These are phyloP conservation scores for Synanceia verrucosa DNA, from an alignment of 2,797 vertebrate species.

Conservation along the genomic window DNA sequence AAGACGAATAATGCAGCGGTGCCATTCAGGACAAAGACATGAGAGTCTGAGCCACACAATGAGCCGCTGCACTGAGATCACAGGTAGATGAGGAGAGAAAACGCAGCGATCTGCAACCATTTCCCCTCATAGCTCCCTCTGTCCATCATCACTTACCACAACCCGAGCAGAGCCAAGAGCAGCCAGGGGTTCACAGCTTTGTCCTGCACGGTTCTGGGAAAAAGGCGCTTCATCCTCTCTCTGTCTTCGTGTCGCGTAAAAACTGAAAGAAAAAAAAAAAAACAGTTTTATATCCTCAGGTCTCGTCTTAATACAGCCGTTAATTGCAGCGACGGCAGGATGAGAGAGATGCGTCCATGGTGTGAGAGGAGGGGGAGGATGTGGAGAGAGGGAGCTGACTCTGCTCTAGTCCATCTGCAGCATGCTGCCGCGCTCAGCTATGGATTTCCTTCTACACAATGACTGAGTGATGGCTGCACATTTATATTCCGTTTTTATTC, in stretches of 20 bases:
- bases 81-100: background rate
- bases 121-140: background rate
- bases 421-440: constrained; percentile 7
- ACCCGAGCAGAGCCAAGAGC: constrained; percentile 72
- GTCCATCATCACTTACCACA: constrained; percentile 73
- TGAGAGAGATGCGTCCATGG: constrained; percentile 27
- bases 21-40: too few relatives aligned
- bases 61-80: background rate
- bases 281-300: background rate
- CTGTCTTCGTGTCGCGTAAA: constrained; percentile 3
- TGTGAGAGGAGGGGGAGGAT: constrained; percentile 18
- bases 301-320: constrained; percentile 14
- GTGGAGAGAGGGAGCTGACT: constrained; percentile 42
- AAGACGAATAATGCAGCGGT: too few relatives aligned
- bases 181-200: constrained; percentile 71
- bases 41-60: too few relatives aligned
- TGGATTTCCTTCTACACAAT: background rate
- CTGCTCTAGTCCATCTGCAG: constrained; percentile 57
- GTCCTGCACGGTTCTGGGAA: constrained; percentile 35
- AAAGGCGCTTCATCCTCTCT: constrained; percentile 23
- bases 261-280: background rate
- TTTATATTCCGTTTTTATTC: background rate
- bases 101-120: constrained; percentile 8
- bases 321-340: constrained; percentile 3
- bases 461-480: background rate